Percentiles rank a stretch among this genome's conserved stretches.
Evolutionary conservation across 2,797 vertebrate species (phyloP).

Genomic region (Artibeus lituratus): DNA sequence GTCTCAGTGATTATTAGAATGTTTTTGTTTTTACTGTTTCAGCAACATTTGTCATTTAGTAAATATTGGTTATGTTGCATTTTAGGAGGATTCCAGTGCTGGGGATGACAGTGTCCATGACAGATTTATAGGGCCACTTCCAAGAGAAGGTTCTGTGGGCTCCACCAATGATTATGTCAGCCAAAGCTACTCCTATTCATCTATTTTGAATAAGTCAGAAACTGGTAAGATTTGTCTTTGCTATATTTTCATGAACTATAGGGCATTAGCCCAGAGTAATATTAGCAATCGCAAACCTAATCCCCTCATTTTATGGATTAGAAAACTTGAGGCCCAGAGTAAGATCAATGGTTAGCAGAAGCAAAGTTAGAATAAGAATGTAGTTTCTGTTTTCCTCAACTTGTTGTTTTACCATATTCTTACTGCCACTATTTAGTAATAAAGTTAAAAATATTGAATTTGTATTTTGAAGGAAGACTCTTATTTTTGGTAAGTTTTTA

Average conservation of each 20-base stretch:
- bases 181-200: constrained; percentile 96
- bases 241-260: constrained; percentile 22
- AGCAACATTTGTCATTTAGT: constrained; percentile 10
- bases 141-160: constrained; percentile 90
- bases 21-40: background rate
- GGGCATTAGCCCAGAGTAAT: background rate
- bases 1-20: background rate
- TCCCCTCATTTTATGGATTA: constrained; percentile 16
- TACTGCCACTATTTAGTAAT: background rate
- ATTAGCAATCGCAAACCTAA: background rate
- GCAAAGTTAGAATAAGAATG: background rate
- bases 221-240: constrained; percentile 86
- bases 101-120: constrained; percentile 92
- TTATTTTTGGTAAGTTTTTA: constrained; percentile 26
- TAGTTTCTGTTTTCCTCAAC: background rate
- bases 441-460: background rate
- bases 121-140: constrained; percentile 94
- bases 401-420: background rate
- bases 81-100: constrained; percentile 91
- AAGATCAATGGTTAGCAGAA: background rate
- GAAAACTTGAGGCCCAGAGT: constrained; percentile 35
- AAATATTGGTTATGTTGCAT: constrained; percentile 45
- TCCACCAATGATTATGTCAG: constrained; percentile 95
- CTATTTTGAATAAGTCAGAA: constrained; percentile 97
- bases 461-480: constrained; percentile 25